A percentile compares a stretch with the other conserved stretches of the same genome.
phyloP scores from a whole-genome alignment of 2,113 vertebrate genomes.

The Dendropsophus ebraccatus region DNA sequence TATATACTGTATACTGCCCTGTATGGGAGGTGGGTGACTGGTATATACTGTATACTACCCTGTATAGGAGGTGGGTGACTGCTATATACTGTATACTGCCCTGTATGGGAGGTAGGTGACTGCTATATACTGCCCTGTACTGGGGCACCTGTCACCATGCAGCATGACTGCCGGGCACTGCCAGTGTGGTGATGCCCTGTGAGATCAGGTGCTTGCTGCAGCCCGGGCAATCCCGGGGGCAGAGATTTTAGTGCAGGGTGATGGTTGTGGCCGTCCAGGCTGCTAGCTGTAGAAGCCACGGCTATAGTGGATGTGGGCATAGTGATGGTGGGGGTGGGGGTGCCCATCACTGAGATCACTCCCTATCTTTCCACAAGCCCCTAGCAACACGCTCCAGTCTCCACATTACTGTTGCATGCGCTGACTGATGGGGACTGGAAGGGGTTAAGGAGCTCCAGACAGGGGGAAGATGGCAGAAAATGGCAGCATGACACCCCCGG shows the following conservation, averaged over 20 bases:
- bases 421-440: background rate
- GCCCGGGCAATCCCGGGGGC: background rate
- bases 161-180: too few species aligned
- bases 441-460: background rate
- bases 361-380: constrained; percentile 21
- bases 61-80: too few species aligned
- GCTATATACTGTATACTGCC: too few species aligned
- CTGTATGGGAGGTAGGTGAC: too few species aligned
- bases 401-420: background rate
- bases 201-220: background rate
- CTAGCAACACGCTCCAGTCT: constrained; percentile 15
- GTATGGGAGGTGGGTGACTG: too few species aligned
- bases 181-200: too few species aligned
- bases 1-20: too few species aligned
- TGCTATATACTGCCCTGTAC: background rate
- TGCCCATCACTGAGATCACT: background rate
- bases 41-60: too few species aligned
- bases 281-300: background rate
- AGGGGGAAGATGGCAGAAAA: background rate
- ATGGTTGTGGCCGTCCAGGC: background rate
- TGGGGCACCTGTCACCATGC: background rate
- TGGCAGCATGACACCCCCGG: background rate
- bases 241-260: background rate
- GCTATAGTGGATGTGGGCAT: background rate
- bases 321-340: background rate